Evolutionary conservation across 1,140 invertebrate genomes (phyloP), one percentile per base, ranked within the genome.

Genomic region (Calephelis nemesis): DNA sequence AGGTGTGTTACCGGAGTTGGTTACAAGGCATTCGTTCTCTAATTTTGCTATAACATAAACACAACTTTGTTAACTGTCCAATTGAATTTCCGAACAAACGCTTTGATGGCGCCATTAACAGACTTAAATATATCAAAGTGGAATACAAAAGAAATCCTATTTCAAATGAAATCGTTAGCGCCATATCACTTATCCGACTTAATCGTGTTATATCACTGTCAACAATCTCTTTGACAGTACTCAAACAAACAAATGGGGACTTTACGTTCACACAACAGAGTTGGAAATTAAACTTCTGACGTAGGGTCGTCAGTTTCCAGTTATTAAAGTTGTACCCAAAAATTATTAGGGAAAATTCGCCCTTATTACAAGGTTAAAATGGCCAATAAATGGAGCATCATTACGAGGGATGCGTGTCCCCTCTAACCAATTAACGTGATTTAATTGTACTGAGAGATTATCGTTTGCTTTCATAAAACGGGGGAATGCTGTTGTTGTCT

Each of bases 141-240:
- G 52, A 58, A 10, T 58, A 58, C 52, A 58, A 58, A 58, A 58
- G 52, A 58, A 58, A 58, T 58, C 52, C 52, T 58, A 58, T 58
- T 58, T 15, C 52, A 58, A 58, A 58, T 58, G 13, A 58, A 58
- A 58, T 58, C 52, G 52, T 58, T 58, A 58, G 15, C 52, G 52
- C 52, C 19, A 30, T 58, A 58, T 58, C 52, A 58, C 52, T 58
- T 58, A 58, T 58, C 52, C 52, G 30, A 58, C 13, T 58, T 58
- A 58, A 58, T 58, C 52, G 52, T 19, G 19, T 58, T 58, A 58
- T 58, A 58, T 58, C 15, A 19, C 52, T 58, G 19, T 58, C 52
- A 58, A 58, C 52, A 19, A 58, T 58, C 52, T 58, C 52, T 58
- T 58, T 58, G 52, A 58, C 30, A 58, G 11, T 19, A 15, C 15